Evolutionary conservation across 2,797 vertebrate genomes (phyloP), one percentile per base, ranked within the genome.

Genomic region (Anolis apletophallus): DNA sequence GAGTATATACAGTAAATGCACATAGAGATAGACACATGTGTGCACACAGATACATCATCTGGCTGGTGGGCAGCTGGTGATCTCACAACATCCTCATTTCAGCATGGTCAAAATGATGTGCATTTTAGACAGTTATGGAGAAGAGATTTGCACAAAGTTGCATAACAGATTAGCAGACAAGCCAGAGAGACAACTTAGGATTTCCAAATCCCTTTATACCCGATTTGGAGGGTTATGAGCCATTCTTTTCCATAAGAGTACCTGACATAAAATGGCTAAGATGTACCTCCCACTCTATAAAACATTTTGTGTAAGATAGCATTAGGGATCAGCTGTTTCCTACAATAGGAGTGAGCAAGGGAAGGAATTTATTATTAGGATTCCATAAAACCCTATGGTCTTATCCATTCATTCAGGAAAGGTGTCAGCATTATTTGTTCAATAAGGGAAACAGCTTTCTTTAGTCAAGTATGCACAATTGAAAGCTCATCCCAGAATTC

Each of bases 111-210:
- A 80, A 21, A 80, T 19, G 32, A 7, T 72, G 29, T 80, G 59
- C 61, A 73, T 80, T 85, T 79, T 80, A 57, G 36, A 57, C 5
- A 50, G 50, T 80, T 61, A 61, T 57, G 52, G 36, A 80, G 77
- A 61, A 69, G n/a, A 5, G 21, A 69, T 50, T 61, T 79, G 71
- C n/a, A 55, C 46, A 26, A 19, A 74, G 64, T 55, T 75, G 46
- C 19, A 29, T 52, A 86, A 36, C 69, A 86, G 46, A 67, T 67
- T 81, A 68, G 78, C 13, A 50, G 71, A 71, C 59, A 74, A 74
- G 57, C 32, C 21, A 50, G 21, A 16, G 29, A 36, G 64, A 73
- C 23, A 50, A 26, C 3, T 54, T 11, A 85, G 36, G 23, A 57
- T 71, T 79, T 59, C 54, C 34, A n/a, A 87, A 71, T 72, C 26